Base-by-base conservation (phyloP, 1,140 invertebrate genomes). In the Bathynomus jamesi region DNA sequence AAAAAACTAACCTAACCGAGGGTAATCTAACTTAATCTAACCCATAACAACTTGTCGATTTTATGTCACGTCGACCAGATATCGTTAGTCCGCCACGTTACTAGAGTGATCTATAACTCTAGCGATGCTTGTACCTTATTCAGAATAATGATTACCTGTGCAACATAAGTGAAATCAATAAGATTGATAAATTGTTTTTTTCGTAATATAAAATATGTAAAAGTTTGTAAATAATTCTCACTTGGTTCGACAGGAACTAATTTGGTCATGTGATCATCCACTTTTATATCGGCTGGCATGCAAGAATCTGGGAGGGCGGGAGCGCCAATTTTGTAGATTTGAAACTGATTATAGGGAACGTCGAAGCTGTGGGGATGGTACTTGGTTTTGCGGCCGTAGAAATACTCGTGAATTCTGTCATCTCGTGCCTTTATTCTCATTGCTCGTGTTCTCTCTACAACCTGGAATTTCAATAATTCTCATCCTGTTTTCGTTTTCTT, bases 271-370 rank as follows among this genome's bases (percentile, higher is more conserved):
- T 94, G 93, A 82, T 98, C 95, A 80, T 94, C 91, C 0, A 89
- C 87, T 80, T 94, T 94, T 92, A 97, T 96, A 28, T 95, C 95
- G 60, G 97, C 85, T 8, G 96, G 96, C 87, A 98, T 89, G 80
- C 94, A 96, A 0, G 94, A 96, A 79, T 94, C 93, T 0, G 95
- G 95, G 62, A 98, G 82, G 2, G 91, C 87, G 0, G 95, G 93
- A 0, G 94, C 93, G 28, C 95, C 96, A 79, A 99, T 94, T 87
- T 98, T 98, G 80, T 90, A 98, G 24, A 98, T 88, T 76, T 85
- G 83, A 29, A 87, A 79, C 53, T 85, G 83, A 62, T 75, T 73
- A 74, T 84, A 84, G 61, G 76, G 77, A 7, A 84, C 78, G 60
- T 83, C 81, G 78, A 83, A 82, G 25, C 80, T 81, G 76, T 81